Percentiles rank a stretch among this genome's conserved stretches.
These are phyloP conservation scores for Alviniconcha marisindica DNA, from an alignment of 1,140 invertebrate species.

Conservation along the genomic window DNA sequence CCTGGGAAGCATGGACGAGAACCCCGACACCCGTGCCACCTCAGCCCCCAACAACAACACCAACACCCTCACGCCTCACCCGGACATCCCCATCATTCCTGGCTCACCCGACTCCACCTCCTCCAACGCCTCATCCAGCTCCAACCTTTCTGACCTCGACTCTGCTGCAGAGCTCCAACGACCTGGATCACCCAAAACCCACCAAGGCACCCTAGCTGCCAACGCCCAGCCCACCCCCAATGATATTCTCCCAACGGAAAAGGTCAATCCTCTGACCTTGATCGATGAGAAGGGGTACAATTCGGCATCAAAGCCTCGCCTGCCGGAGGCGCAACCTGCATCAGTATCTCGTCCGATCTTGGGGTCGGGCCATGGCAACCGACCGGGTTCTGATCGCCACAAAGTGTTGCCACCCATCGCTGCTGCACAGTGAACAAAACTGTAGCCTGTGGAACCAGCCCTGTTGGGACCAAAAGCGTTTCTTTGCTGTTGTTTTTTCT, in stretches of 20 bases:
- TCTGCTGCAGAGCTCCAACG: slow-evolving; percentile 64
- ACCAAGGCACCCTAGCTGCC: background rate
- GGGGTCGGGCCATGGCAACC: slow-evolving; percentile 38
- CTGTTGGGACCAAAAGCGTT: no score
- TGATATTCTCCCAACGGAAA: slow-evolving; percentile 60
- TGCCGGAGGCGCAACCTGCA: slow-evolving; percentile 48
- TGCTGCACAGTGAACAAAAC: slow-evolving; percentile 10
- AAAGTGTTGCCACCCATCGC: slow-evolving; percentile 70
- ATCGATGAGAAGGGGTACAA: slow-evolving; percentile 47
- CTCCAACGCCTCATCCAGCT: slow-evolving; percentile 53
- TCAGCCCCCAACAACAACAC: slow-evolving; percentile 58
- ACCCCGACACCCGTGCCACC: slow-evolving; percentile 47
- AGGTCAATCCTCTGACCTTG: slow-evolving; percentile 60
- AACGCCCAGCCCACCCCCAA: slow-evolving; percentile 40
- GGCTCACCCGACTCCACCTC: slow-evolving; percentile 65
- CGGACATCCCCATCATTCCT: slow-evolving; percentile 45
- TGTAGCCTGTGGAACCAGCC: no score
- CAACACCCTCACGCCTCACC: background rate
- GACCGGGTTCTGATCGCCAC: slow-evolving; percentile 70
- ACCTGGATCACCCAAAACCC: slow-evolving; percentile 38
- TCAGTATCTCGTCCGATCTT: slow-evolving; percentile 53
- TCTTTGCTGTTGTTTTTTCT: no score
- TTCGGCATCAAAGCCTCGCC: slow-evolving; percentile 21
- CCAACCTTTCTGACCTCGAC: slow-evolving; percentile 63
- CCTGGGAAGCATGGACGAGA: slow-evolving; percentile 45